These are phyloP conservation scores for Alosa sapidissima DNA, from an alignment of 2,797 vertebrate genomes.

Conservation along the genomic window DNA sequence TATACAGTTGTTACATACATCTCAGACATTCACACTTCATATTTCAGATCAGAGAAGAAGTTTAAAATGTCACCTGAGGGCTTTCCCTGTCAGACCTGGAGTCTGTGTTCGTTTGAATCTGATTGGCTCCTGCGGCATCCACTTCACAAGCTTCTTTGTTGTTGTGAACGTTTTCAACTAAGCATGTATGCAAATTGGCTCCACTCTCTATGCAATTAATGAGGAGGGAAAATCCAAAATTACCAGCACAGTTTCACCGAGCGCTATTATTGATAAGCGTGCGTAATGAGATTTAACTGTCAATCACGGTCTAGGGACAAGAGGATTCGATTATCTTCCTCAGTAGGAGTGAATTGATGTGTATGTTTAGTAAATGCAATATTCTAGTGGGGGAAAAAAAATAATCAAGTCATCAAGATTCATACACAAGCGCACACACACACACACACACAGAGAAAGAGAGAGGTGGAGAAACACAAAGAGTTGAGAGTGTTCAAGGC, in stretches of 20 bases:
- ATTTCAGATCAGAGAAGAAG: no score
- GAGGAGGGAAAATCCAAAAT: slow-evolving; percentile 1
- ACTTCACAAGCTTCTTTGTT: not conserved
- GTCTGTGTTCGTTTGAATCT: not conserved
- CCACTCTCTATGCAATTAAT: not conserved
- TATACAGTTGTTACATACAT: no score
- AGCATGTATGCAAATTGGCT: not conserved
- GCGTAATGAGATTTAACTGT: slow-evolving; percentile 21
- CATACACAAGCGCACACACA: not conserved
- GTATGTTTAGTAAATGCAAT: not conserved
- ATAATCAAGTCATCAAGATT: not conserved
- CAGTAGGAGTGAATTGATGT: not conserved
- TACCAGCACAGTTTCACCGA: not conserved
- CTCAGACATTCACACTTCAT: not conserved
- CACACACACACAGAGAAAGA: not conserved
- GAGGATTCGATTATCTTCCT: not conserved
- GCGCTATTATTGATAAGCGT: slow-evolving; percentile 5
- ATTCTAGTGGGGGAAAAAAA: not conserved
- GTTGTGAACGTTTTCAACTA: not conserved
- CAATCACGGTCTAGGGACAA: not conserved
- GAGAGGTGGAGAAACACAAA: not conserved
- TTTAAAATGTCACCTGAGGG: no score
- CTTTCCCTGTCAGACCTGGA: not conserved
- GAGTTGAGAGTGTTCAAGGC: not conserved
- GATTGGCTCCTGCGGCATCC: not conserved